Conservation (phyloP, 2,888 invertebrate species). For the Anoncus sp. region DNA sequence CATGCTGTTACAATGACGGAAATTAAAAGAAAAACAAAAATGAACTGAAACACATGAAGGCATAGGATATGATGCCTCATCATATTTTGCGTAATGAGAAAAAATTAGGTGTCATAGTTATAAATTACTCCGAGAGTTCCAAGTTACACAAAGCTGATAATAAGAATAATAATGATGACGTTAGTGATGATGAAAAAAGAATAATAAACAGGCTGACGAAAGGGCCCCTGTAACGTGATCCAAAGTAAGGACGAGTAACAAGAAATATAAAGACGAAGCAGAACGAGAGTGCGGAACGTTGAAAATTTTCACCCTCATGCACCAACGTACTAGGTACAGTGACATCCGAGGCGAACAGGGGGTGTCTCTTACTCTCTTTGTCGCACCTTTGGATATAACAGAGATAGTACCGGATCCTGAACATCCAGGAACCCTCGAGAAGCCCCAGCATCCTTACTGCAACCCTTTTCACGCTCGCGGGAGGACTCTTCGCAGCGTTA, state of each 20-base stretch:
- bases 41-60: neutral
- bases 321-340: slow-evolving; percentile 67
- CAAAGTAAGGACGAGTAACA: slow-evolving; percentile 54
- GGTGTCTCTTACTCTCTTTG: slow-evolving; percentile 52
- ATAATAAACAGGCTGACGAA: slow-evolving; percentile 61
- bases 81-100: slow-evolving; percentile 3
- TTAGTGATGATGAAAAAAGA: slow-evolving; percentile 55
- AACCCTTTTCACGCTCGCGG: slow-evolving; percentile 66
- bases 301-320: slow-evolving; percentile 62
- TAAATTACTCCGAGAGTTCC: neutral
- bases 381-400: slow-evolving; percentile 36
- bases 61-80: neutral
- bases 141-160: slow-evolving; percentile 27
- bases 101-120: neutral
- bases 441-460: slow-evolving; percentile 52
- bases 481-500: slow-evolving; percentile 50
- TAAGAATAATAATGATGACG: slow-evolving; percentile 11
- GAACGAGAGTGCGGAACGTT: slow-evolving; percentile 58
- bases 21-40: slow-evolving; percentile 12
- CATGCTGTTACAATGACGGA: slow-evolving; percentile 13
- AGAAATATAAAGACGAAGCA: slow-evolving; percentile 41
- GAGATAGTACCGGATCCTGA: slow-evolving; percentile 55
- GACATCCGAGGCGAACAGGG: slow-evolving; percentile 77
- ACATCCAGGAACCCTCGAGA: slow-evolving; percentile 54
- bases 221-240: slow-evolving; percentile 69